Conservation (phyloP, 1,140 invertebrate genomes). For the Ephestia elutella region DNA sequence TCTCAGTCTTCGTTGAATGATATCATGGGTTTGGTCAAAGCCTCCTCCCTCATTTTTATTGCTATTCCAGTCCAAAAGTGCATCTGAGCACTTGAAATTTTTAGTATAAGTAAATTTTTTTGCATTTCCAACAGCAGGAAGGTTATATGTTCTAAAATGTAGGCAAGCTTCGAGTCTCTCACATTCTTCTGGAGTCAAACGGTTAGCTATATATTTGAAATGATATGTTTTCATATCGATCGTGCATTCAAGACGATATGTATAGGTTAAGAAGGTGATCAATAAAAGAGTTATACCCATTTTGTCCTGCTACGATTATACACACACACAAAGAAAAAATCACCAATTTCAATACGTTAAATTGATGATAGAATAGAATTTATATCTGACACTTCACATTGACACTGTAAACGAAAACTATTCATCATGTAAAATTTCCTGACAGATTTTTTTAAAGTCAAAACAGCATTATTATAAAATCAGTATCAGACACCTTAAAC, state of each 20-base stretch:
- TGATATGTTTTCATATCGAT: conserved; percentile 76
- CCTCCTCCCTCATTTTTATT: conserved; percentile 62
- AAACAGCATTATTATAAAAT: no score
- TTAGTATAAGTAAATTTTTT: conserved; percentile 54
- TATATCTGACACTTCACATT: no score
- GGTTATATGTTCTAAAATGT: conserved; percentile 71
- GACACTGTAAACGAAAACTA: no score
- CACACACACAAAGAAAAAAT: no score
- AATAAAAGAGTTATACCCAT: no score
- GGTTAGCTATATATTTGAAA: conserved; percentile 74
- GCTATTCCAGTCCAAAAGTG: conserved; percentile 76
- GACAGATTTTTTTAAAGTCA: no score
- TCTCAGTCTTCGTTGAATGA: conserved; percentile 69
- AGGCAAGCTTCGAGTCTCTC: conserved; percentile 74
- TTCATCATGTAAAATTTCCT: no score
- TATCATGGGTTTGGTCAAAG: conserved; percentile 73
- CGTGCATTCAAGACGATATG: conserved; percentile 37
- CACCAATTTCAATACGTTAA: no score
- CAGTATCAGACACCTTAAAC: no score
- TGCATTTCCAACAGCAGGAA: conserved; percentile 70
- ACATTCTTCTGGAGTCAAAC: conserved; percentile 74
- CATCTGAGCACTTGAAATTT: conserved; percentile 71
- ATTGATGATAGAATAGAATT: no score
- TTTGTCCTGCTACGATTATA: no score
- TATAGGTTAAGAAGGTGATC: no score